Evolutionary conservation across 2,797 vertebrate genomes (phyloP).

Genomic region (Saxicola maurus): DNA sequence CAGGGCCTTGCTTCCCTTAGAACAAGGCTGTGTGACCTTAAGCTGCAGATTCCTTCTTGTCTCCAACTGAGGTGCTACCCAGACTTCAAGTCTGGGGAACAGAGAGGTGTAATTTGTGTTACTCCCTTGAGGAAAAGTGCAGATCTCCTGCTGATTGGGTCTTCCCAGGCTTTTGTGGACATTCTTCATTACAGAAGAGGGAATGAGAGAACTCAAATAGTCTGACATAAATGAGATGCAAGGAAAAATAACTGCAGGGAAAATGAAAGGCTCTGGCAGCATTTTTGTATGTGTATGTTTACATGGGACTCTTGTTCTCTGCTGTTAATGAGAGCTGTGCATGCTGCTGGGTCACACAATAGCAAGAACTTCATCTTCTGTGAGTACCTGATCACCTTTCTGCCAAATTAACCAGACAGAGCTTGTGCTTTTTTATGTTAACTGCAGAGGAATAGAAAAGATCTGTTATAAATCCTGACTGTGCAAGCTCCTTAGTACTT

Average conservation of each 20-base stretch:
- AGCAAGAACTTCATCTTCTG: not conserved
- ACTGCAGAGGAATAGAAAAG: not conserved
- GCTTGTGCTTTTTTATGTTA: not conserved
- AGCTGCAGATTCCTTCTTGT: not conserved
- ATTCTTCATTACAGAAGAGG: not conserved
- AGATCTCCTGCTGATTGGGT: not conserved
- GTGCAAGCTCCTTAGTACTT: not conserved
- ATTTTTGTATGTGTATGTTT: not conserved
- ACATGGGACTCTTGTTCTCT: not conserved
- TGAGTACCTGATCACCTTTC: not conserved
- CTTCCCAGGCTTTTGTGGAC: not conserved
- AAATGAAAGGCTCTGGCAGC: not conserved
- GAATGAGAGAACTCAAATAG: not conserved
- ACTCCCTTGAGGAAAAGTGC: not conserved
- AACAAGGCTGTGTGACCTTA: not conserved
- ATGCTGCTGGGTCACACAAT: not conserved
- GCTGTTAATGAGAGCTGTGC: not conserved
- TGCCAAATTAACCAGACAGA: not conserved
- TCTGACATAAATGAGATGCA: not conserved
- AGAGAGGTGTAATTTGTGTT: not conserved
- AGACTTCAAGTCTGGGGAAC: not conserved
- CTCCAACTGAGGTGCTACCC: not conserved
- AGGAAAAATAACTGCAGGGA: not conserved
- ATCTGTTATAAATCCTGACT: not conserved
- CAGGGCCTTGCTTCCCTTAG: not conserved